Evolutionary conservation across 2,113 vertebrate species (phyloP).

Genomic region (Etheostoma spectabile): DNA sequence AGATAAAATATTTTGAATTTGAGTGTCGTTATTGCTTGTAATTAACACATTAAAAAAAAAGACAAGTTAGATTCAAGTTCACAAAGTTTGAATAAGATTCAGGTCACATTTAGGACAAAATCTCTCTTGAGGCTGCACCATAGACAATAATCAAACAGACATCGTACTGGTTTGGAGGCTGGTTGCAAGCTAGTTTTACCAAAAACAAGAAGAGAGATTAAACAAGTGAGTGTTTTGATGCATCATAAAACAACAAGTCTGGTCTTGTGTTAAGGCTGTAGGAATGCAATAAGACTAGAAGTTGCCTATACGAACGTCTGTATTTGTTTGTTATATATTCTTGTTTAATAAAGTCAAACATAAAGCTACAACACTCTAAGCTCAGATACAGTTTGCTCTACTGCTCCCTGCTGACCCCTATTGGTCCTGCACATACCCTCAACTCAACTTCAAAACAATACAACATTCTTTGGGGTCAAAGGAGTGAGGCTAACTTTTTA

Average conservation of each 20-base stretch:
- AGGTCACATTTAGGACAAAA: neutral
- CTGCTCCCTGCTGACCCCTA: slow-evolving; percentile 69
- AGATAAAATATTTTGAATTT: slow-evolving; percentile 32
- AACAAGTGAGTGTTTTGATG: neutral
- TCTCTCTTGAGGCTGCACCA: neutral
- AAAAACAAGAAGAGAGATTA: neutral
- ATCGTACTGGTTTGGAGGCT: neutral
- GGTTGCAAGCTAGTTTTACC: neutral
- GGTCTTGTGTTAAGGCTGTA: neutral
- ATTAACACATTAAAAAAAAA: slow-evolving; percentile 2
- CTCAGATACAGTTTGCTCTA: slow-evolving; percentile 33
- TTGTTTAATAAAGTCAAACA: neutral
- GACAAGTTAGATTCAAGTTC: slow-evolving; percentile 4
- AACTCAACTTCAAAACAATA: neutral
- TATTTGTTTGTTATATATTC: no score
- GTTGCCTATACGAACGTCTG: no score
- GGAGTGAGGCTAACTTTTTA: neutral
- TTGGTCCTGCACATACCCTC: neutral
- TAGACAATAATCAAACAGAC: neutral
- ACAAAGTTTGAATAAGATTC: slow-evolving; percentile 8
- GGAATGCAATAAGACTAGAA: no score
- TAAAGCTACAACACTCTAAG: neutral
- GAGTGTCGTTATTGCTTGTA: slow-evolving; percentile 4
- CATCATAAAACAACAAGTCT: neutral
- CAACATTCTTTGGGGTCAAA: neutral